Conservation (phyloP, 2,888 invertebrate species). For the Rambutsinella grinnellia region DNA sequence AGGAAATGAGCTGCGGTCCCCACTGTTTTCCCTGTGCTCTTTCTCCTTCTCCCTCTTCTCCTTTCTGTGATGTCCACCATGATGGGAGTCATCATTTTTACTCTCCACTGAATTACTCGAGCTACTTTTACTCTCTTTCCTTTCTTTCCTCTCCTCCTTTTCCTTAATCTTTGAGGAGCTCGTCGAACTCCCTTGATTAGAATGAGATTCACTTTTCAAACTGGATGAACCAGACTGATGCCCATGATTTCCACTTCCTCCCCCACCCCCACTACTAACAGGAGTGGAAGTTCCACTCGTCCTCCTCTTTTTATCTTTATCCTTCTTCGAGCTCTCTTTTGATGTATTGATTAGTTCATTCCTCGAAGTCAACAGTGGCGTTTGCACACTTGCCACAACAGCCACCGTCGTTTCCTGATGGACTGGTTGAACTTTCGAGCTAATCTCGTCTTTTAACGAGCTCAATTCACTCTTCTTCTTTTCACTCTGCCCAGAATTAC, state of each 20-base stretch:
- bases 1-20: constrained; percentile 28
- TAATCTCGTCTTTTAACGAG: constrained; percentile 58
- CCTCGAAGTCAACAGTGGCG: constrained; percentile 51
- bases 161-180: constrained; percentile 58
- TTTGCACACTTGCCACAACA: constrained; percentile 61
- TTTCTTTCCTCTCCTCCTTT: constrained; percentile 67
- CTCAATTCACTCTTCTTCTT: constrained; percentile 47
- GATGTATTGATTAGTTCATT: constrained; percentile 48
- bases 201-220: constrained; percentile 51
- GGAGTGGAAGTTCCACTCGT: constrained; percentile 58
- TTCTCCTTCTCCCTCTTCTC: constrained; percentile 60
- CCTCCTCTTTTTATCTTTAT: constrained; percentile 61
- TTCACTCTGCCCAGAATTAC: not conserved
- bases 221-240: constrained; percentile 39
- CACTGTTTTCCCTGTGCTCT: constrained; percentile 52
- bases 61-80: constrained; percentile 66
- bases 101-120: constrained; percentile 67
- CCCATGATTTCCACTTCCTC: not conserved
- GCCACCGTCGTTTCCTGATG: constrained; percentile 64
- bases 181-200: constrained; percentile 39
- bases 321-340: constrained; percentile 60
- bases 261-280: constrained; percentile 17
- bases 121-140: constrained; percentile 68
- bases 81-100: constrained; percentile 68
- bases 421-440: constrained; percentile 48